phyloP scores from a whole-genome alignment of 2,888 invertebrate genomes.

The Melanostoma scalare region DNA sequence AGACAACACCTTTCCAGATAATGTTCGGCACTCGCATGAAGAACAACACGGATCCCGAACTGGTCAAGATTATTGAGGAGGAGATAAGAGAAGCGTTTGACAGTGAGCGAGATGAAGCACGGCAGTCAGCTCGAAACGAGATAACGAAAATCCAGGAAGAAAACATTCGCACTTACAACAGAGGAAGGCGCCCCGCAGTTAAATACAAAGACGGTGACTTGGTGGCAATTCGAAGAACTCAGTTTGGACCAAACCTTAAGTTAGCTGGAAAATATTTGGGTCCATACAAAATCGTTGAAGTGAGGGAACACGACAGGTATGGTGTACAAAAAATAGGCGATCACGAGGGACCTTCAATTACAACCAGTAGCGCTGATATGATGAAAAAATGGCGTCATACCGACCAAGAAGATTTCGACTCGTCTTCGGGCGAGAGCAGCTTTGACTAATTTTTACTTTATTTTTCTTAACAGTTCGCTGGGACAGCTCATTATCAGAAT shows the following conservation, averaged over 20 bases:
- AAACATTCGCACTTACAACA: background rate
- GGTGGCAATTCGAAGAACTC: slow-evolving; percentile 1
- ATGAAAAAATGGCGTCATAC: background rate
- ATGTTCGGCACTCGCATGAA: slow-evolving; percentile 12
- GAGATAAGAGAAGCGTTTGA: background rate
- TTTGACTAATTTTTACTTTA: too few relatives aligned
- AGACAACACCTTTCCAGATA: slow-evolving; percentile 7
- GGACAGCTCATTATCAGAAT: too few relatives aligned
- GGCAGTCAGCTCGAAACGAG: background rate
- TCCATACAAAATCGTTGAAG: background rate
- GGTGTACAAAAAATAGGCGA: too few relatives aligned
- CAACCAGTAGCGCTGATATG: background rate
- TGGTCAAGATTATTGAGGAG: background rate
- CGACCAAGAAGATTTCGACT: too few relatives aligned
- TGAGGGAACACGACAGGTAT: too few relatives aligned
- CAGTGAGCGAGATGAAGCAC: background rate
- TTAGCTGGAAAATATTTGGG: background rate
- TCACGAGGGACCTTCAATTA: background rate
- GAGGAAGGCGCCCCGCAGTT: background rate
- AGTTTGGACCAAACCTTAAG: slow-evolving; percentile 9
- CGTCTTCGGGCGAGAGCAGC: too few relatives aligned
- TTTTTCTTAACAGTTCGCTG: too few relatives aligned
- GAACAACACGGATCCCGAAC: background rate
- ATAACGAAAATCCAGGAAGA: background rate
- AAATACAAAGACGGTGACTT: background rate